These are phyloP conservation scores for Aplodontia rufa DNA, from an alignment of 2,113 vertebrate species.

Conservation along the genomic window DNA sequence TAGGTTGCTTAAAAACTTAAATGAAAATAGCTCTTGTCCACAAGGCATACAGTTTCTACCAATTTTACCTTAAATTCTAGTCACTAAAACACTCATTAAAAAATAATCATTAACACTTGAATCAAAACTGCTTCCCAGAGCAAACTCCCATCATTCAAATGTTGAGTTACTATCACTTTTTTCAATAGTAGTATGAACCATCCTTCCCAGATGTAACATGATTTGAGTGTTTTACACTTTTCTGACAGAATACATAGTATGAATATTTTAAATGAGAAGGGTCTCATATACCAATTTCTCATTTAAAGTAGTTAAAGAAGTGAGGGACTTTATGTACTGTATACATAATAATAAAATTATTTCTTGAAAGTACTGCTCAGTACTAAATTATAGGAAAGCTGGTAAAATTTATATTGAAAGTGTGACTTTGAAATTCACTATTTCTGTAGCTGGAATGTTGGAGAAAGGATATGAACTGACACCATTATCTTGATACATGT, in stretches of 20 bases:
- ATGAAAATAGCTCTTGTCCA: background rate
- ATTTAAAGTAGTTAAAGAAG: conserved; percentile 19
- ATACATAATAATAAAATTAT: background rate
- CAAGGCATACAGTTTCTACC: background rate
- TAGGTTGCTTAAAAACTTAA: background rate
- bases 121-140: conserved; percentile 46
- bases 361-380: conserved; percentile 6
- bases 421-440: conserved; percentile 56
- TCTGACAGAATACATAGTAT: conserved; percentile 38
- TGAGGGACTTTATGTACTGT: background rate
- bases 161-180: background rate
- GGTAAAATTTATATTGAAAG: conserved; percentile 60
- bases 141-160: conserved; percentile 42
- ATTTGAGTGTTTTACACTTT: background rate
- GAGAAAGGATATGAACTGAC: conserved; percentile 48
- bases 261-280: conserved; percentile 25
- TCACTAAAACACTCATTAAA: conserved; percentile 59
- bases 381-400: conserved; percentile 61
- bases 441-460: conserved; percentile 43
- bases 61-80: background rate
- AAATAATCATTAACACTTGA: conserved; percentile 55
- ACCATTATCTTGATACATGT: conserved; percentile 64
- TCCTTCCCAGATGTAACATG: conserved; percentile 45
- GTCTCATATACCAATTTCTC: background rate
- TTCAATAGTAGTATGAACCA: background rate